Evolutionary conservation across 2,113 vertebrate genomes (phyloP).

Genomic region (Ailuropoda melanoleuca): DNA sequence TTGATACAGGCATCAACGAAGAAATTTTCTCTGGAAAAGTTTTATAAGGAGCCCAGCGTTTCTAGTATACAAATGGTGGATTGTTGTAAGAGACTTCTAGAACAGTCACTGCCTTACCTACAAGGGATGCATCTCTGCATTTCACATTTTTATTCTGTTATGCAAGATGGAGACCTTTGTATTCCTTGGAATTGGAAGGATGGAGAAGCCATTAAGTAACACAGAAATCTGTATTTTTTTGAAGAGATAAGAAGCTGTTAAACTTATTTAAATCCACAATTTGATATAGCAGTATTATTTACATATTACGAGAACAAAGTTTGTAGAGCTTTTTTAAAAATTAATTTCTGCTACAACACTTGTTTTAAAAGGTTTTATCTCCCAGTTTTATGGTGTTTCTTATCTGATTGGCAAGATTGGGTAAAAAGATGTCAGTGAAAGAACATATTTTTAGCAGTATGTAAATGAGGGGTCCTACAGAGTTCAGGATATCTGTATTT

Average conservation of each 20-base stretch:
- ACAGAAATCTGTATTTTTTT: constrained; percentile 66
- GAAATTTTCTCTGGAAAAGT: constrained; percentile 87
- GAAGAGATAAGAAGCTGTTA: constrained; percentile 68
- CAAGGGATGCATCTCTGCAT: constrained; percentile 92
- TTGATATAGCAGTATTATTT: constrained; percentile 72
- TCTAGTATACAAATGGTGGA: constrained; percentile 92
- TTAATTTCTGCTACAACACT: constrained; percentile 31
- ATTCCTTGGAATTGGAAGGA: constrained; percentile 97
- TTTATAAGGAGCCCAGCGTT: constrained; percentile 95
- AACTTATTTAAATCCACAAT: constrained; percentile 78
- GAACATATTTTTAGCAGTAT: neutral
- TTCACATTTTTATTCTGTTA: constrained; percentile 95
- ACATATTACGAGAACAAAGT: constrained; percentile 37
- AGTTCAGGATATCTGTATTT: neutral
- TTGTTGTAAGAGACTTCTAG: constrained; percentile 91
- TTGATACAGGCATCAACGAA: constrained; percentile 84
- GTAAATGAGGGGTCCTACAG: neutral
- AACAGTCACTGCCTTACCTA: constrained; percentile 85
- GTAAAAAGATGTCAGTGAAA: constrained; percentile 51
- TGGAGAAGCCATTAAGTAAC: constrained; percentile 80
- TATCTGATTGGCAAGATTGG: constrained; percentile 22
- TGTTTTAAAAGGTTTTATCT: constrained; percentile 31
- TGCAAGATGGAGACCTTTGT: constrained; percentile 96
- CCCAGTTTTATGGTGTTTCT: neutral
- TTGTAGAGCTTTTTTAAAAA: constrained; percentile 36